Conservation (phyloP, 1,140 invertebrate species). For the Drosophila teissieri region DNA sequence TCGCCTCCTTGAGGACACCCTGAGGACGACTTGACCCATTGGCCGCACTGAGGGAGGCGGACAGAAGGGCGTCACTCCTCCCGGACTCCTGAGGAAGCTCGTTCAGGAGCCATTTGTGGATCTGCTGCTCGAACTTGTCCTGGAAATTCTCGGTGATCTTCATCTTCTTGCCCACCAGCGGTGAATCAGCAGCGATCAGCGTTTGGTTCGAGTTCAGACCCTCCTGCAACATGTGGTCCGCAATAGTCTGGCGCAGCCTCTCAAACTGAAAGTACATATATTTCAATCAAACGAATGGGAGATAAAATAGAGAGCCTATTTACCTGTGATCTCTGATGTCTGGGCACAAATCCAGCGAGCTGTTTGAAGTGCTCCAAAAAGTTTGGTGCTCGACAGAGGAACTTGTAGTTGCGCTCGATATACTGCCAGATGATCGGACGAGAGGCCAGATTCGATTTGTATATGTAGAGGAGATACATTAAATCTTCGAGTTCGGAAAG, state of each 20-base stretch:
- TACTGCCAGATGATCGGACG: constrained; percentile 64
- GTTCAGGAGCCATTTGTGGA: constrained; percentile 64
- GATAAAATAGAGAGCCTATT: neutral
- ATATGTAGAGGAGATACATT: constrained; percentile 67
- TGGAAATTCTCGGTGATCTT: constrained; percentile 56
- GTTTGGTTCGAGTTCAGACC: constrained; percentile 1
- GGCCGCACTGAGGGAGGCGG: constrained; percentile 54
- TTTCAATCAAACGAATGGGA: neutral
- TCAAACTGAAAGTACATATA: constrained; percentile 44
- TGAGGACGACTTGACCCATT: constrained; percentile 61
- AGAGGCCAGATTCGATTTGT: constrained; percentile 55
- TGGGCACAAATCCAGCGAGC: constrained; percentile 75
- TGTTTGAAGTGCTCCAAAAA: constrained; percentile 79
- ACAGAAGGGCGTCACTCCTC: constrained; percentile 26
- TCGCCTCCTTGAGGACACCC: constrained; percentile 49
- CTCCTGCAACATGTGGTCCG: constrained; percentile 35
- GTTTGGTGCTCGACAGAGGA: constrained; percentile 39
- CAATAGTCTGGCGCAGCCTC: constrained; percentile 53
- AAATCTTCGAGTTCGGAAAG: constrained; percentile 61
- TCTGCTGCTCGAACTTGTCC: constrained; percentile 68
- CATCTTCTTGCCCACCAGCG: constrained; percentile 65
- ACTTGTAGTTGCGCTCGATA: constrained; percentile 64
- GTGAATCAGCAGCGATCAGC: constrained; percentile 54
- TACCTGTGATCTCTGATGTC: constrained; percentile 43
- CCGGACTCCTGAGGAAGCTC: constrained; percentile 30